Evolutionary conservation across 2,797 vertebrate genomes (phyloP).

Genomic region (Numenius phaeopus): DNA sequence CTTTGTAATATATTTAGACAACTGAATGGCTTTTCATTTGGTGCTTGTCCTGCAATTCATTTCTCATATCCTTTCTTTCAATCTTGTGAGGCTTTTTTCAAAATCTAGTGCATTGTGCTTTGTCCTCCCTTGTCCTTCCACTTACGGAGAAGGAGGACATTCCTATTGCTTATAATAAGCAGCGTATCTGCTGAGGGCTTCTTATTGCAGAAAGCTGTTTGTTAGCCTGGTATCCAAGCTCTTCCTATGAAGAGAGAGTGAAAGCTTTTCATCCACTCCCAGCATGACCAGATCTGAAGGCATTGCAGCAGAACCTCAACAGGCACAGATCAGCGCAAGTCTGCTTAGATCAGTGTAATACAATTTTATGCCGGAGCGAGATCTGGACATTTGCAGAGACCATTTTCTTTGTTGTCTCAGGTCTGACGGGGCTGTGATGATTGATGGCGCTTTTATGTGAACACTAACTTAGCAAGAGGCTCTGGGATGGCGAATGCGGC

Average conservation of each 20-base stretch:
- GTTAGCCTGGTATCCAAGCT: neutral
- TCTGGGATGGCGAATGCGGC: neutral
- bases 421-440: neutral
- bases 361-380: neutral
- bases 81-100: neutral
- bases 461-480: neutral
- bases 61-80: conserved; percentile 31
- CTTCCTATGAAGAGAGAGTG: neutral
- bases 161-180: neutral
- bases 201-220: neutral
- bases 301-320: neutral
- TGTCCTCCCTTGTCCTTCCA: conserved; percentile 25
- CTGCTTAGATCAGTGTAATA: neutral
- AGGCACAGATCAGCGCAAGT: neutral
- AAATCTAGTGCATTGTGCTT: conserved; percentile 1
- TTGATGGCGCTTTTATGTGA: neutral
- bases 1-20: conserved; percentile 39
- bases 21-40: conserved; percentile 43
- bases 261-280: neutral
- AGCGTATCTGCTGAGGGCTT: neutral
- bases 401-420: neutral
- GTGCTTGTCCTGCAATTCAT: conserved; percentile 20
- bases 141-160: neutral
- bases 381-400: neutral
- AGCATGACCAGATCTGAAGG: neutral